These are phyloP conservation scores for Ophioninae sp. DNA, from an alignment of 2,888 invertebrate species.

Conservation along the genomic window DNA sequence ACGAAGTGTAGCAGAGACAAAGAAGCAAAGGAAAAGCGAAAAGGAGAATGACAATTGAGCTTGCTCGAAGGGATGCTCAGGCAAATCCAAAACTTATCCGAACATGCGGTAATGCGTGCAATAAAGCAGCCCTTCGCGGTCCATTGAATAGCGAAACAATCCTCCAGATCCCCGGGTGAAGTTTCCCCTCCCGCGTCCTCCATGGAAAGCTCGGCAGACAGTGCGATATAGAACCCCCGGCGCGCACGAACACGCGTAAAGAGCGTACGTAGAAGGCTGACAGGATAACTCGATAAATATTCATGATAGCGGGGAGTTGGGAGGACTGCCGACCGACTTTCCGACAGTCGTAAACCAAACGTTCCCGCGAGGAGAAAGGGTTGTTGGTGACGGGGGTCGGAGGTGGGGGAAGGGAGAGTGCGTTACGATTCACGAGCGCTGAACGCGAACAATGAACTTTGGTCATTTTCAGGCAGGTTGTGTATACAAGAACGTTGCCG, in stretches of 20 bases:
- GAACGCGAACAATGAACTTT: constrained; percentile 60
- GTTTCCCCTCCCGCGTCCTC: background rate
- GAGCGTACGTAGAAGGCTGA: constrained; percentile 34
- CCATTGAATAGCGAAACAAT: constrained; percentile 48
- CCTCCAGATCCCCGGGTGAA: background rate
- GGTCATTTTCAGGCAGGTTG: constrained; percentile 51
- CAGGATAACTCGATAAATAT: constrained; percentile 58
- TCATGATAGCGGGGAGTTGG: constrained; percentile 48
- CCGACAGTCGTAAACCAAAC: constrained; percentile 60
- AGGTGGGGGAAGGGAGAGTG: background rate
- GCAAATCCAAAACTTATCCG: constrained; percentile 20
- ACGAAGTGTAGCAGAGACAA: background rate
- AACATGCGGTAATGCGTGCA: constrained; percentile 23
- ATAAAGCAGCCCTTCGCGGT: constrained; percentile 38
- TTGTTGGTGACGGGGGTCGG: background rate
- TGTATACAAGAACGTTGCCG: background rate
- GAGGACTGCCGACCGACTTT: constrained; percentile 50
- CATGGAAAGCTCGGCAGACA: constrained; percentile 22
- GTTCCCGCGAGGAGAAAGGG: constrained; percentile 29
- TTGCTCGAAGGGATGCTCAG: constrained; percentile 13
- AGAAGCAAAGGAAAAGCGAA: background rate
- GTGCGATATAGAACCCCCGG: constrained; percentile 9
- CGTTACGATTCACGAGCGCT: constrained; percentile 53
- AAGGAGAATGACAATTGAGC: background rate
- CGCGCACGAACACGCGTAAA: background rate